Base-by-base conservation (phyloP, 2,113 vertebrate species). In the Otus sunia region DNA sequence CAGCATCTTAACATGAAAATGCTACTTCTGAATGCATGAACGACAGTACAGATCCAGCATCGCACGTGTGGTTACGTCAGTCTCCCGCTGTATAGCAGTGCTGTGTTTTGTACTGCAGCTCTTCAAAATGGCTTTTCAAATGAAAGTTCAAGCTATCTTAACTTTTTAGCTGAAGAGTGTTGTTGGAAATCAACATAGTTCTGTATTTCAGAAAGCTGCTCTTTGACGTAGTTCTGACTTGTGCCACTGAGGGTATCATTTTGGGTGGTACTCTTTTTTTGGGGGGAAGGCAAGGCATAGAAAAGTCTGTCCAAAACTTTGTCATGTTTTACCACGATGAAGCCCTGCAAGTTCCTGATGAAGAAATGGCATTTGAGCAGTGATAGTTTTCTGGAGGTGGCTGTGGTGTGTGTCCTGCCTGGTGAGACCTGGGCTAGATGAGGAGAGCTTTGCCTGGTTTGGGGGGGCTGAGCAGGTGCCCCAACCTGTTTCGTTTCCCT, bases 31-130 rank as follows among this genome's bases (percentile, higher is more conserved):
- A 67, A 59, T 9, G 29, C 49, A 11, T 13, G 66, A 73, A 36
- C 2, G 9, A 23, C 45, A 36, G 49, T 3, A 41, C 29, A 36
- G 71, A 39, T 6, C 59, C 88, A 63, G 86, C 23, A 2, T 7
- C 1, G 4, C 82, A 11, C 1, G 1, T 47, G 71, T 37, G 50
- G n/a, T 43, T 73, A 6, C 20, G 43, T 47, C 75, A 25, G 63
- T 16, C 75, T 55, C 72, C 37, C 0, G 0, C 37, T 53, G 32
- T 11, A 41, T 1, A 21, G 53, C 11, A 1, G 14, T 4, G 75
- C 41, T 73, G 21, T 20, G 21, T 29, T 72, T 50, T 21, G 53
- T n/a, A 9, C 37, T 53, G 72, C 27, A 43, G 60, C 21, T 10
- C 60, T 41, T 66, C 27, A 64, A 75, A 78, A 69, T 69, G 77